These are phyloP conservation scores for Myathropa florea DNA, from an alignment of 2,888 invertebrate genomes.

Conservation along the genomic window DNA sequence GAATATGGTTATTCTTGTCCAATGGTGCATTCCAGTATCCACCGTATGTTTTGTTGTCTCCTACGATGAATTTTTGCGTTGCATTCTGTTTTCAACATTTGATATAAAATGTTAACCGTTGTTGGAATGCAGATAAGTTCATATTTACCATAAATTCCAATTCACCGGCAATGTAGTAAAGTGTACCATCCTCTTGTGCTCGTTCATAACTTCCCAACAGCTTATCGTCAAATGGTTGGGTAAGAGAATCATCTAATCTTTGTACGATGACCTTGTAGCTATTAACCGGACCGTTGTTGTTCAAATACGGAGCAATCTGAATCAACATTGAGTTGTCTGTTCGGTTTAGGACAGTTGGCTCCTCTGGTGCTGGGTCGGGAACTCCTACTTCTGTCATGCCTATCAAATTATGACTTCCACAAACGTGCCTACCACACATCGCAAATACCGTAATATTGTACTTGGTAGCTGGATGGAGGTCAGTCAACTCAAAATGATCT, in stretches of 20 bases:
- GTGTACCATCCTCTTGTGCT: slow-evolving; percentile 85
- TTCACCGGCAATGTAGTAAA: slow-evolving; percentile 92
- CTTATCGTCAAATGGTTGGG: slow-evolving; percentile 84
- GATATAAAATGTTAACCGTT: background rate
- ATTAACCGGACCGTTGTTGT: slow-evolving; percentile 90
- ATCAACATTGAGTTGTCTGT: slow-evolving; percentile 85
- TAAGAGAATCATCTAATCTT: slow-evolving; percentile 85
- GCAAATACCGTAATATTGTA: slow-evolving; percentile 89
- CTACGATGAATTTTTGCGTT: slow-evolving; percentile 87
- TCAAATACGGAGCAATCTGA: slow-evolving; percentile 85
- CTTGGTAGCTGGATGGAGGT: slow-evolving; percentile 87
- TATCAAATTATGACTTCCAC: slow-evolving; percentile 82
- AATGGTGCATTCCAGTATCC: slow-evolving; percentile 90
- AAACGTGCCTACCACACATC: slow-evolving; percentile 83
- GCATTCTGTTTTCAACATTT: slow-evolving; percentile 80
- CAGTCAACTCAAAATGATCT: slow-evolving; percentile 83
- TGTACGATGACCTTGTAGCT: slow-evolving; percentile 88
- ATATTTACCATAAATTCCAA: slow-evolving; percentile 83
- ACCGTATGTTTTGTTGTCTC: slow-evolving; percentile 88
- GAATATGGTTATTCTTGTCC: slow-evolving; percentile 83
- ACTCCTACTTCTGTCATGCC: slow-evolving; percentile 88
- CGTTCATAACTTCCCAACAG: slow-evolving; percentile 85
- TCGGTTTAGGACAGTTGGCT: slow-evolving; percentile 85
- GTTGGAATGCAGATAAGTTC: background rate
- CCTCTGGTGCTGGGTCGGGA: slow-evolving; percentile 86